Conservation (phyloP, 92 coral and sea anemone species). For the Desmophyllum pertusum region DNA sequence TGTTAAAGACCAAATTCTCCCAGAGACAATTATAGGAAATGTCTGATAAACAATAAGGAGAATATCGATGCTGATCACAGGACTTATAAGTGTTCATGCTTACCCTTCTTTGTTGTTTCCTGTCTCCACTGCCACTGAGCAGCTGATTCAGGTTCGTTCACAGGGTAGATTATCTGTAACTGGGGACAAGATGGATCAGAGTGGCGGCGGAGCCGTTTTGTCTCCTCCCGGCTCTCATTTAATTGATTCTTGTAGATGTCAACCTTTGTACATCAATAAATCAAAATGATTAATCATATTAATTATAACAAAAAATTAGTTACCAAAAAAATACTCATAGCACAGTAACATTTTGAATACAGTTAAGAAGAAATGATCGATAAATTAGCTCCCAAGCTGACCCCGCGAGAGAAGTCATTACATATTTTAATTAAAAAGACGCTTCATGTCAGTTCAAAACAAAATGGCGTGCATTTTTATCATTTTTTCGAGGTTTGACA, state of each 20-base stretch:
- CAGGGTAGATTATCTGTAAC: conserved; percentile 83
- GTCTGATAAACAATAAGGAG: not conserved
- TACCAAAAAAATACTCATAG: too few species aligned
- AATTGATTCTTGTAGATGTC: conserved; percentile 73
- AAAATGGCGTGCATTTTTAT: too few species aligned
- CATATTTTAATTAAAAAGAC: too few species aligned
- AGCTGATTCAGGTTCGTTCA: conserved; percentile 38
- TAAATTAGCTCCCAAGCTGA: too few species aligned
- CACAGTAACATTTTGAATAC: too few species aligned
- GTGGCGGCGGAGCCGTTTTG: conserved; percentile 51
- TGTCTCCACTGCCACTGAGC: conserved; percentile 73
- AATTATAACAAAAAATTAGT: not conserved
- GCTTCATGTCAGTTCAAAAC: too few species aligned
- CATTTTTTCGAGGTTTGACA: too few species aligned
- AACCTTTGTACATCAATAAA: conserved; percentile 45
- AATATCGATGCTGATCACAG: not conserved
- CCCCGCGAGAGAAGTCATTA: too few species aligned
- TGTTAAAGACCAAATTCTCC: too few species aligned
- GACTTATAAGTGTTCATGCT: not conserved
- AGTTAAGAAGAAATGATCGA: too few species aligned
- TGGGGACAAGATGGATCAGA: conserved; percentile 74
- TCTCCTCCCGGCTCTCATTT: conserved; percentile 60
- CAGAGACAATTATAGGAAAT: not conserved
- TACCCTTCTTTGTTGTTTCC: conserved; percentile 90
- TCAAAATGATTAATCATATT: not conserved